Conservation (phyloP, 2,113 vertebrate species). For the Loxodonta africana region DNA sequence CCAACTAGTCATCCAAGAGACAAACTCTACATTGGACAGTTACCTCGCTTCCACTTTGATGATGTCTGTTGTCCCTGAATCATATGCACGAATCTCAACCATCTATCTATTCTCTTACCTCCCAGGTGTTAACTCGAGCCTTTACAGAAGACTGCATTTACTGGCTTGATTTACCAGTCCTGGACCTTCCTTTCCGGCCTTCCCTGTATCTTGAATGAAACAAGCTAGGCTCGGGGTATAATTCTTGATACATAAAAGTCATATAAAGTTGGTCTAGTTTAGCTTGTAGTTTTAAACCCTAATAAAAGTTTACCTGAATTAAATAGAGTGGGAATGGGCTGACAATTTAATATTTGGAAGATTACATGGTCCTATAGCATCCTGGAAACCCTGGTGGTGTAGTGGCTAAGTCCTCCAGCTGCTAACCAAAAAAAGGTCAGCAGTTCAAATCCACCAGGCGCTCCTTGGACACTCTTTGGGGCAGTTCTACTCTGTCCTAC, state of each 20-base stretch:
- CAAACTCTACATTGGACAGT: neutral
- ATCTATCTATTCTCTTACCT: neutral
- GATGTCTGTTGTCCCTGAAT: neutral
- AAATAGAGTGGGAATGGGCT: constrained; percentile 18
- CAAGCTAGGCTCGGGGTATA: neutral
- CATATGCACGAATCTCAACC: neutral
- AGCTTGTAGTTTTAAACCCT: neutral
- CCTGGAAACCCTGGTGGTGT: no score
- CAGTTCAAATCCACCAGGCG: no score
- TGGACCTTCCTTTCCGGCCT: neutral
- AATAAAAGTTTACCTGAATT: neutral
- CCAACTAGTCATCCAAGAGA: neutral
- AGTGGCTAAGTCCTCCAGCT: no score
- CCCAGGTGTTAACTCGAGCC: neutral
- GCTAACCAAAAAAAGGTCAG: no score
- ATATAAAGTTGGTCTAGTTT: neutral
- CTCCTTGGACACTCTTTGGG: no score
- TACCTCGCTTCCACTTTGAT: neutral
- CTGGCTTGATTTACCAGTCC: neutral
- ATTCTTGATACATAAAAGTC: constrained; percentile 38
- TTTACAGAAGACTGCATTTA: neutral
- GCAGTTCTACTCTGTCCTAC: no score
- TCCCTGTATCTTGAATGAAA: neutral
- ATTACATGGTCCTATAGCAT: neutral
- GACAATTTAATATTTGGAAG: neutral